phyloP scores from a whole-genome alignment of 2,113 vertebrate genomes.

The Tenrec ecaudatus region DNA sequence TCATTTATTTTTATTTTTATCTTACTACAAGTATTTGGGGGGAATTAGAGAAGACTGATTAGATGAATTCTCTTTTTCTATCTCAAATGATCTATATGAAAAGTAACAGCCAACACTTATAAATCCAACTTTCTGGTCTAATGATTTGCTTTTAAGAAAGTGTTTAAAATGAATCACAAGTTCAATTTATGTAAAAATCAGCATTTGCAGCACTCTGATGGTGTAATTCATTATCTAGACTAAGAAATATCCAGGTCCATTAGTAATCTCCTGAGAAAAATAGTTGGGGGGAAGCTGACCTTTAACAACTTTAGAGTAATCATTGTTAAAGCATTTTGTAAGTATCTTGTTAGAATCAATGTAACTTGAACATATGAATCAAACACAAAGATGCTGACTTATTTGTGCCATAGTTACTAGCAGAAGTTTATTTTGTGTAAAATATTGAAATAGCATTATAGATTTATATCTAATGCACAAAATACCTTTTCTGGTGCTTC shows the following conservation, averaged over 20 bases:
- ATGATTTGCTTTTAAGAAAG: conserved; percentile 11
- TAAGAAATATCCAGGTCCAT: conserved; percentile 41
- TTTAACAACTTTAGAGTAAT: conserved; percentile 78
- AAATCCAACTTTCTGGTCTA: background rate
- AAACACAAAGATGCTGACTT: conserved; percentile 23
- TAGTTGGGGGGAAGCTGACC: conserved; percentile 11
- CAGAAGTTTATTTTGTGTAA: conserved; percentile 48
- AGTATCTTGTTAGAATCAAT: conserved; percentile 74
- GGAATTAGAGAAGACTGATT: background rate
- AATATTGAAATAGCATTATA: conserved; percentile 22
- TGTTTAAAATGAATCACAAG: conserved; percentile 26
- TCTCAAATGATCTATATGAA: conserved; percentile 5
- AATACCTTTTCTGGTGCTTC: background rate
- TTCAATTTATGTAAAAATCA: conserved; percentile 36
- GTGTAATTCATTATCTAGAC: conserved; percentile 33
- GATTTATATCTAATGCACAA: conserved; percentile 6
- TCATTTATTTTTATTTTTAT: background rate
- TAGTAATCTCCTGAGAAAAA: conserved; percentile 49
- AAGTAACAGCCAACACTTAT: background rate
- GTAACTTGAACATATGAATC: conserved; percentile 11
- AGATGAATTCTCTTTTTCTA: background rate
- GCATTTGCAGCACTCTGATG: background rate
- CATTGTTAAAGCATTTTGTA: conserved; percentile 76
- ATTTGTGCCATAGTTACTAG: conserved; percentile 22
- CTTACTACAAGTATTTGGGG: conserved; percentile 16